These are phyloP conservation scores for Agrypnus murinus DNA, from an alignment of 2,888 invertebrate genomes.

Conservation along the genomic window DNA sequence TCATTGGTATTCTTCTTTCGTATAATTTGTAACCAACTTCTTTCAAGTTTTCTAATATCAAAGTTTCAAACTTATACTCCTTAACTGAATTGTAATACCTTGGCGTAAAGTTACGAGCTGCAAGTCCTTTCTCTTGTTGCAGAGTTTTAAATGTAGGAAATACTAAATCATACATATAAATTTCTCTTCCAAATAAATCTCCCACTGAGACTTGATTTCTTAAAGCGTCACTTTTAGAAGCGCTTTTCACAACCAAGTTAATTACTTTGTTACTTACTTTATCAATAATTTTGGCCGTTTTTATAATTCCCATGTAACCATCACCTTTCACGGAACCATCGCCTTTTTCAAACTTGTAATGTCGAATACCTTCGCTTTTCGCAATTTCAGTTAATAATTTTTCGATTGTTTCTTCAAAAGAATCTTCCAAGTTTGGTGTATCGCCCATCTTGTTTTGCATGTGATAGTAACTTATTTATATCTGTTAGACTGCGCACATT, in stretches of 20 bases:
- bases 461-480: too few relatives aligned
- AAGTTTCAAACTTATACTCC: constrained; percentile 42
- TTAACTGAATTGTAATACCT: constrained; percentile 9
- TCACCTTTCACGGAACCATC: constrained; percentile 56
- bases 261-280: constrained; percentile 32
- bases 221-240: constrained; percentile 18
- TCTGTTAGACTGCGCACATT: too few relatives aligned
- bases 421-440: too few relatives aligned
- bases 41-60: constrained; percentile 62
- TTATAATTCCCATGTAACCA: constrained; percentile 58
- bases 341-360: constrained; percentile 44
- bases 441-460: too few relatives aligned
- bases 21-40: constrained; percentile 57
- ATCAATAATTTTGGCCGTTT: constrained; percentile 53
- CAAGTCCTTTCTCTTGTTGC: constrained; percentile 12
- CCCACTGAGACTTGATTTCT: constrained; percentile 8
- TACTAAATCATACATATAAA: constrained; percentile 19
- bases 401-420: constrained; percentile 5
- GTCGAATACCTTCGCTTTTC: constrained; percentile 17
- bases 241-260: constrained; percentile 51
- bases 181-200: constrained; percentile 8
- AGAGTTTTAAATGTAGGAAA: constrained; percentile 1
- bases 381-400: constrained; percentile 23
- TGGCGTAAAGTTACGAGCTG: neutral
- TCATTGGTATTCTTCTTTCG: constrained; percentile 59